Percentiles rank a stretch among this genome's conserved stretches.
These are phyloP conservation scores for Gyps fulvus DNA, from an alignment of 2,113 vertebrate genomes.

Conservation along the genomic window DNA sequence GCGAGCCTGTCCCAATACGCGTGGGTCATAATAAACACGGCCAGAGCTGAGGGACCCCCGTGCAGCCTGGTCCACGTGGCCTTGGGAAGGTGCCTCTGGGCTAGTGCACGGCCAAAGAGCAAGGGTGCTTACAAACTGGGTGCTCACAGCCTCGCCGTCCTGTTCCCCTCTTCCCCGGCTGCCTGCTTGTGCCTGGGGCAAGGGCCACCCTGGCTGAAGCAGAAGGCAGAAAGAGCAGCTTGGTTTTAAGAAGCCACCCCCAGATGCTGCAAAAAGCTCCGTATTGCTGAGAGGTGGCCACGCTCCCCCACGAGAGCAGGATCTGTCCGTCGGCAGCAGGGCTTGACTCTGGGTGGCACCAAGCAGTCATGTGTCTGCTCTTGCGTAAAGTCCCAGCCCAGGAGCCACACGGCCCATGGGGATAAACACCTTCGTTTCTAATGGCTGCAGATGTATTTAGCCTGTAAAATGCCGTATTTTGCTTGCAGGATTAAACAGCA, in stretches of 20 bases:
- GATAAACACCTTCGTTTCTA: neutral
- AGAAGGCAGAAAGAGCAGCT: neutral
- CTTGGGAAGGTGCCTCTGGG: neutral
- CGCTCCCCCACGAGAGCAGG: rapidly evolving
- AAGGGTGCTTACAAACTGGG: too few species aligned
- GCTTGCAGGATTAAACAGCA: neutral
- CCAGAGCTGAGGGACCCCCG: neutral
- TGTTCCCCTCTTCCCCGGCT: too few species aligned
- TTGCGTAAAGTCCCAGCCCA: neutral
- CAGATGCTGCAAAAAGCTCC: neutral
- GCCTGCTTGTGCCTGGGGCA: neutral
- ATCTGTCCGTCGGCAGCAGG: neutral
- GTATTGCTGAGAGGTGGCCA: neutral
- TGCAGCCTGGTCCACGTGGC: neutral
- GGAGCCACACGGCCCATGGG: neutral
- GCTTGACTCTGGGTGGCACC: neutral
- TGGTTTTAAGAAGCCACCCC: neutral
- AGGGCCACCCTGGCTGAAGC: neutral
- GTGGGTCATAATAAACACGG: rapidly evolving
- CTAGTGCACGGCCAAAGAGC: rapidly evolving
- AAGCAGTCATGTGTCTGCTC: neutral
- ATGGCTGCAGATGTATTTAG: neutral
- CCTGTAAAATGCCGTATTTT: neutral
- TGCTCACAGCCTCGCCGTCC: rapidly evolving
- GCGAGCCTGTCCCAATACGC: rapidly evolving